Base-by-base conservation (phyloP, 2,888 invertebrate genomes). In the Epistrophe grossulariae region DNA sequence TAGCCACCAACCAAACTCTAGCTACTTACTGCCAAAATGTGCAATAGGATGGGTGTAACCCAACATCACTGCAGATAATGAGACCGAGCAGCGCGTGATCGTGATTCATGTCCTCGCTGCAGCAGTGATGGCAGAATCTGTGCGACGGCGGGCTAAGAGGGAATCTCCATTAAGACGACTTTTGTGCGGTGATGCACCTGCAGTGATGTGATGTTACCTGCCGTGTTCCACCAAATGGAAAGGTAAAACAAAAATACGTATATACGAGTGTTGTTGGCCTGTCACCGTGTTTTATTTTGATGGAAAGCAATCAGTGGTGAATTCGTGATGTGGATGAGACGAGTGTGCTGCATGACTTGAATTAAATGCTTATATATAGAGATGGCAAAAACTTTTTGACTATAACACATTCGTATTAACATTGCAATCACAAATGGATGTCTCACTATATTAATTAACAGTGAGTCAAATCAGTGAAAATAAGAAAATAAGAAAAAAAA, bases 81-180 rank as follows among this genome's bases (percentile, higher is more conserved):
- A 83, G 87, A 83, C 82, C 77, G 71, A 79, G 85, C 85, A 79
- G 87, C 85, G 87, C 87, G 87, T 87, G 87, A 87, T 87, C 83
- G 87, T 87, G 83, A 83, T 83, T 83, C 87, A 83, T 87, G 87
- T 78, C 70, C 68, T 66, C 66, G 35, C 17, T 35, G 31, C 66
- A 66, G 48, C 24, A 24, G 3, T 24, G 24, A 3, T 19, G 15
- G n/a, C 55, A 62, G 62, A 40, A 43, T 13, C 35, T 59, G 59
- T 59, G 24, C 24, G 10, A 5, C 62, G 24, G 43, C 52, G 60
- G 80, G 28, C 11, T 31, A 50, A 31, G 50, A 13, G 19, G 79
- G 68, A 28, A 48, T 17, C 17, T 68, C 45, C 70, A 55, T 70
- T 55, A 70, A 79, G 38, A 62, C 48, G 72, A 73, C 70, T 68